phyloP scores from a whole-genome alignment of 2,113 vertebrate species.

The Ophiodon elongatus region DNA sequence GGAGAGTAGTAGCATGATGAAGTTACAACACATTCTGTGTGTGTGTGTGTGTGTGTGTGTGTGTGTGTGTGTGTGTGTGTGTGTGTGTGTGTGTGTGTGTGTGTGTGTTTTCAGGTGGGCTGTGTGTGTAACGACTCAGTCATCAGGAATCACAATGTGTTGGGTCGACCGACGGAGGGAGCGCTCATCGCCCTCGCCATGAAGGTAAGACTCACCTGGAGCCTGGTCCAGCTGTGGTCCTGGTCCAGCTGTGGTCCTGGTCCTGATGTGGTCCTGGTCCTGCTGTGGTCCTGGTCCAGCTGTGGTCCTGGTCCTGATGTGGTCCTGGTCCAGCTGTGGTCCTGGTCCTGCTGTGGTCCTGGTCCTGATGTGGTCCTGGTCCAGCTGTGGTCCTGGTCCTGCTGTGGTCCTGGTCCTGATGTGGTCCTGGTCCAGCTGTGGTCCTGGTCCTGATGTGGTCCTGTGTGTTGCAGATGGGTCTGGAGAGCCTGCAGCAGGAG shows the following conservation, averaged over 20 bases:
- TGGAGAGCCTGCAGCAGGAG: slow-evolving; percentile 92
- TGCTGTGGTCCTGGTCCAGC: too few species aligned
- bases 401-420: too few species aligned
- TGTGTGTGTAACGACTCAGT: slow-evolving; percentile 97
- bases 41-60: background rate
- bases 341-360: background rate
- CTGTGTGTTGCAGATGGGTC: slow-evolving; percentile 88
- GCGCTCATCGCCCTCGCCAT: slow-evolving; percentile 95
- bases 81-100: background rate
- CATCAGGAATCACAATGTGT: slow-evolving; percentile 91
- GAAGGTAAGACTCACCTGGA: slow-evolving; percentile 88
- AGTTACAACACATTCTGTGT: too few species aligned
- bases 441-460: background rate
- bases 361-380: too few species aligned
- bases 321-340: background rate
- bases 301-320: background rate
- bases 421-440: slow-evolving; percentile 9
- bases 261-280: too few species aligned
- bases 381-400: too few species aligned
- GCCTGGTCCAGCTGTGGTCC: too few species aligned
- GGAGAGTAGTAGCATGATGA: too few species aligned
- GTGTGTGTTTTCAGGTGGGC: slow-evolving; percentile 85
- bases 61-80: background rate
- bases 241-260: too few species aligned
- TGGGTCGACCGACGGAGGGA: slow-evolving; percentile 97